A percentile compares a stretch with the other conserved stretches of the same genome.
Evolutionary conservation across 2,888 invertebrate species (phyloP).

Genomic region (Hirtodrosophila cameraria): DNA sequence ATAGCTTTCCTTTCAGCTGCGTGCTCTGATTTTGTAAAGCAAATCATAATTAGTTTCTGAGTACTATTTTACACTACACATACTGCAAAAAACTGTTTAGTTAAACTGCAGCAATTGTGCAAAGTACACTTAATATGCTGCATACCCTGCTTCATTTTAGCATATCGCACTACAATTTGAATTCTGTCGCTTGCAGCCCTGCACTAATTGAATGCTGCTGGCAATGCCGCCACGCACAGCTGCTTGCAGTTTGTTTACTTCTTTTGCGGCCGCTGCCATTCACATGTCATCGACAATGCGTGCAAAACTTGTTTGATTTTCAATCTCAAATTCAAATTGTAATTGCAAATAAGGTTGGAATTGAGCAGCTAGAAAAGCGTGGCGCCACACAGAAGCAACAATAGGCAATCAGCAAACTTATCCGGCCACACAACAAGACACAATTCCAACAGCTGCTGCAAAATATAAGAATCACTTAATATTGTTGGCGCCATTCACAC

Average conservation of each 20-base stretch:
- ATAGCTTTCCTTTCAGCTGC: no score
- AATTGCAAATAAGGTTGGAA: slow-evolving; percentile 18
- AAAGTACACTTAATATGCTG: no score
- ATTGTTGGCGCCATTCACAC: slow-evolving; percentile 41
- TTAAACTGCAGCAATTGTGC: no score
- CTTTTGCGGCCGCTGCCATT: slow-evolving; percentile 25
- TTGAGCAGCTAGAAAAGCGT: background rate
- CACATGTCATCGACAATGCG: slow-evolving; percentile 17
- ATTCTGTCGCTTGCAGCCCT: slow-evolving; percentile 7
- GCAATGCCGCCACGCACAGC: slow-evolving; percentile 27
- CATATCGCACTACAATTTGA: background rate
- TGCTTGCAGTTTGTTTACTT: slow-evolving; percentile 45
- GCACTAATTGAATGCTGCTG: background rate
- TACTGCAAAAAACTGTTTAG: no score
- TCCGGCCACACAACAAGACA: slow-evolving; percentile 10
- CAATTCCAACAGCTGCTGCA: slow-evolving; percentile 19
- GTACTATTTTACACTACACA: no score
- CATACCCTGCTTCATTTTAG: no score
- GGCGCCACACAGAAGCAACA: background rate
- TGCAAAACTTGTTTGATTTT: slow-evolving; percentile 23
- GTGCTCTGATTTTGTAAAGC: no score
- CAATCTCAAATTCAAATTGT: slow-evolving; percentile 30
- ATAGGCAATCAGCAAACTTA: background rate
- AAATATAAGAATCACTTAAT: slow-evolving; percentile 14
- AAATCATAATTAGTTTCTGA: no score